Conservation (phyloP, 1,140 invertebrate genomes). For the Drosophila nasuta region DNA sequence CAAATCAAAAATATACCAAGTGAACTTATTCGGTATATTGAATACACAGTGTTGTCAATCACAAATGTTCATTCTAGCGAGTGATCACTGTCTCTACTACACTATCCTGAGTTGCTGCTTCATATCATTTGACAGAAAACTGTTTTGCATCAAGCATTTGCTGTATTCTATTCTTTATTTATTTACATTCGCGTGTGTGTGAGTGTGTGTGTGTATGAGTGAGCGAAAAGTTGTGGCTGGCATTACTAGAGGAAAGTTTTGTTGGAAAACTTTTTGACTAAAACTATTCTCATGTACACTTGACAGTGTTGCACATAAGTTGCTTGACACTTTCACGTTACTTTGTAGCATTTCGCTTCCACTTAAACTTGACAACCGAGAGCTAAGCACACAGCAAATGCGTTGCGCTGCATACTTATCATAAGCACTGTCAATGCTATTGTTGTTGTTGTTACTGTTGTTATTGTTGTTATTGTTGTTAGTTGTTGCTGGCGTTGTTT, state of each 20-base stretch:
- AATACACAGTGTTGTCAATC: no score
- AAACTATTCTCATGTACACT: constrained; percentile 22
- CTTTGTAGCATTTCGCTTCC: neutral
- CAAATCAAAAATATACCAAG: no score
- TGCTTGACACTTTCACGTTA: neutral
- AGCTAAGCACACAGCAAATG: neutral
- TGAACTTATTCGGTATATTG: no score
- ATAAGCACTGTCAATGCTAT: neutral
- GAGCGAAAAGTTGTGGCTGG: constrained; percentile 12
- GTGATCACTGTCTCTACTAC: no score
- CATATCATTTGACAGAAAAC: no score
- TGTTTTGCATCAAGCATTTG: no score
- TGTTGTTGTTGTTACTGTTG: constrained; percentile 7
- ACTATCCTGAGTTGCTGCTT: no score
- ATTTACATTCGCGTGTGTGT: no score
- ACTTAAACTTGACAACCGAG: neutral
- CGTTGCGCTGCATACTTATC: constrained; percentile 8
- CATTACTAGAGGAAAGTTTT: constrained; percentile 6
- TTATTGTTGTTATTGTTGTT: constrained; percentile 31
- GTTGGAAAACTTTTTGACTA: constrained; percentile 9
- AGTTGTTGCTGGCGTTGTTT: constrained; percentile 24
- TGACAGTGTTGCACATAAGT: constrained; percentile 32
- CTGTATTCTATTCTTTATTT: no score
- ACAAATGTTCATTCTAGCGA: no score
- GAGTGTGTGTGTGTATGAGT: neutral